phyloP scores from a whole-genome alignment of 2,888 invertebrate species.

The Ormyrus thymus region DNA sequence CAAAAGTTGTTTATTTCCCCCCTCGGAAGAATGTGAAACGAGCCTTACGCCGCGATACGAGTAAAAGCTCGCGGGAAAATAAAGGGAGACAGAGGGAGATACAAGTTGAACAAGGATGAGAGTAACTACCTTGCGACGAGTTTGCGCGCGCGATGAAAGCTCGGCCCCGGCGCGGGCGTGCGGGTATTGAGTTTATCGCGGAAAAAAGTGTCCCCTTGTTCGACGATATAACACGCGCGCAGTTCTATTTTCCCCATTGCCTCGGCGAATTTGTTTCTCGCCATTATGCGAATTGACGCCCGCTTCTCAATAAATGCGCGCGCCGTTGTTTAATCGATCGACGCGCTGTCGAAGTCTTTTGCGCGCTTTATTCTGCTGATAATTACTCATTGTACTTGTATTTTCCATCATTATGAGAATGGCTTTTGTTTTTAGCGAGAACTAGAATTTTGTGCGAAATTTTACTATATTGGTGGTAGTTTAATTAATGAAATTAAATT shows the following conservation, averaged over 20 bases:
- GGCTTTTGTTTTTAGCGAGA: too few species aligned
- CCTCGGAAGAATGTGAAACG: too few species aligned
- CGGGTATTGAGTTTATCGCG: conserved; percentile 31
- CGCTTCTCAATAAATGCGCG: conserved; percentile 46
- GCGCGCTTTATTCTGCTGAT: conserved; percentile 23
- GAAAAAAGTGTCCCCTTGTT: conserved; percentile 42
- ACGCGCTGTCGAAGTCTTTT: background rate
- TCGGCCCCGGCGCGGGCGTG: background rate
- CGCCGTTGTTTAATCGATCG: conserved; percentile 44
- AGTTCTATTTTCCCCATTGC: conserved; percentile 43
- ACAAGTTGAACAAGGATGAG: conserved; percentile 27
- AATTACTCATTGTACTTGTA: conserved; percentile 34
- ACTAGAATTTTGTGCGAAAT: too few species aligned
- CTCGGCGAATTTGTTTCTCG: conserved; percentile 46
- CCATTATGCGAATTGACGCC: conserved; percentile 35
- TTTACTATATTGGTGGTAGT: too few species aligned
- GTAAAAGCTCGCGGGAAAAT: too few species aligned
- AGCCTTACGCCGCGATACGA: too few species aligned
- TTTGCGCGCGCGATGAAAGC: background rate
- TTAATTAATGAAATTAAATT: too few species aligned
- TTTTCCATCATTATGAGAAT: background rate
- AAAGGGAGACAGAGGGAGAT: conserved; percentile 8
- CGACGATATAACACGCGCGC: conserved; percentile 11
- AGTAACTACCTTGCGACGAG: conserved; percentile 3
- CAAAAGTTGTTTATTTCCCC: too few species aligned